Base-by-base conservation (phyloP, 2,113 vertebrate species). In the Chaenogobius annularis region DNA sequence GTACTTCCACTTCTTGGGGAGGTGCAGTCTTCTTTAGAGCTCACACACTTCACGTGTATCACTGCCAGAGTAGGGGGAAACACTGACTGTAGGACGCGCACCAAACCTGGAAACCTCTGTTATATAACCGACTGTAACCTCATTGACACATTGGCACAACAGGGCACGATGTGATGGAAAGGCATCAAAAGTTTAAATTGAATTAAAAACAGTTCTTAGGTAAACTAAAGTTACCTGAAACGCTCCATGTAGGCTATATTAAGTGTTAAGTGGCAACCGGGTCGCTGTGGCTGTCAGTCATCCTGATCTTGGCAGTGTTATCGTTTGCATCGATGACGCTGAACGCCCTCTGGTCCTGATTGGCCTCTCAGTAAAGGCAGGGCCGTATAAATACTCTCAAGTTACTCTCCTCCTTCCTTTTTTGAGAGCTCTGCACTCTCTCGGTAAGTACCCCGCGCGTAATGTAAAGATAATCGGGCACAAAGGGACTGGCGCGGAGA, bases 311-410 rank as follows among this genome's bases (percentile, higher is more conserved):
- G 83, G 70, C 77, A 68, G 54, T 5, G 74, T 55, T 68, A 62
- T 83, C 50, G 46, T 66, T 48, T 26, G 31, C 5, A 7, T 63
- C 66, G 69, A 14, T 46, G 35, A 19, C 52, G 0, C 35, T 23
- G 11, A 40, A 74, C 79, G 80, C 86, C 85, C 87, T 80, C 86
- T 40, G 7, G n/a, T 22, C 7, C 80, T 87, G 89, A 92, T 93
- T 92, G 92, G 91, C 65, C 12, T 78, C 19, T 26, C 19, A 3
- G 0, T 22, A 84, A 91, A 91, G 90, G 91, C 88, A 86, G 87
- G 91, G 79, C 85, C 13, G 68, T 84, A 91, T 83, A 90, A 86
- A 88, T 79, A 48, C 43, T 35, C 77, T 72, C 55, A 74, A 37
- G 19, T 83, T 78, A 62, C 74, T 15, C 55, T 23, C 2, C 6